Evolutionary conservation across 1,140 invertebrate genomes (phyloP).

Genomic region (Danaus plexippus): DNA sequence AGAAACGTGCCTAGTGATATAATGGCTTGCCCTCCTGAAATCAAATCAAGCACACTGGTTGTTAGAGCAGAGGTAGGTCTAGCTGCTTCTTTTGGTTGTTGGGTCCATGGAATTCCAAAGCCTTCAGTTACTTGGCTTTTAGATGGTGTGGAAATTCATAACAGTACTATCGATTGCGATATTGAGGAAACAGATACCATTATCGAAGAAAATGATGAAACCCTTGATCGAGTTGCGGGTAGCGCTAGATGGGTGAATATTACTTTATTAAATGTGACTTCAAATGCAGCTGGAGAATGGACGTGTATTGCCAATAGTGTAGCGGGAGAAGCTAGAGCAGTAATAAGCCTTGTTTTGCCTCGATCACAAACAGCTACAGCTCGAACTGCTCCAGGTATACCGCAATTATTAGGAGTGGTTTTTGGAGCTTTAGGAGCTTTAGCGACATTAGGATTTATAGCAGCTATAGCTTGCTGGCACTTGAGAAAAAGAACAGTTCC

Average conservation of each 20-base stretch:
- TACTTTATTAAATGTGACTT: slow-evolving; percentile 62
- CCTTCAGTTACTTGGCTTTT: slow-evolving; percentile 88
- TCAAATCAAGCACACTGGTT: slow-evolving; percentile 57
- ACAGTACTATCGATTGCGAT: slow-evolving; percentile 58
- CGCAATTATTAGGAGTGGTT: slow-evolving; percentile 62
- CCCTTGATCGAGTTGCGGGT: slow-evolving; percentile 52
- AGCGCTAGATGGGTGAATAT: slow-evolving; percentile 68
- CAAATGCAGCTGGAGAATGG: slow-evolving; percentile 66
- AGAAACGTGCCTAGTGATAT: slow-evolving; percentile 51
- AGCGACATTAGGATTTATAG: slow-evolving; percentile 56
- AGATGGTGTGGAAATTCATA: slow-evolving; percentile 74
- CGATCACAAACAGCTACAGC: slow-evolving; percentile 57
- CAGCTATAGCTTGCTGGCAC: slow-evolving; percentile 57
- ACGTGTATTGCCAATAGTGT: slow-evolving; percentile 63
- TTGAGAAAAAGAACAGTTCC: slow-evolving; percentile 73
- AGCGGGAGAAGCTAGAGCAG: slow-evolving; percentile 57
- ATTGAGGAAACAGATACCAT: slow-evolving; percentile 60
- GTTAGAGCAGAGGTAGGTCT: slow-evolving; percentile 62
- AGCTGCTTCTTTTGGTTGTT: slow-evolving; percentile 80
- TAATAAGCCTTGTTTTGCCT: slow-evolving; percentile 62
- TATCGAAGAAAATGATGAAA: slow-evolving; percentile 45
- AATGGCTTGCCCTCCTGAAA: slow-evolving; percentile 62
- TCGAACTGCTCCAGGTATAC: slow-evolving; percentile 61
- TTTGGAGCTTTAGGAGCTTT: slow-evolving; percentile 59
- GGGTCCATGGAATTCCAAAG: slow-evolving; percentile 85